phyloP scores from a whole-genome alignment of 2,797 vertebrate species.

The Neoniphon sammara region DNA sequence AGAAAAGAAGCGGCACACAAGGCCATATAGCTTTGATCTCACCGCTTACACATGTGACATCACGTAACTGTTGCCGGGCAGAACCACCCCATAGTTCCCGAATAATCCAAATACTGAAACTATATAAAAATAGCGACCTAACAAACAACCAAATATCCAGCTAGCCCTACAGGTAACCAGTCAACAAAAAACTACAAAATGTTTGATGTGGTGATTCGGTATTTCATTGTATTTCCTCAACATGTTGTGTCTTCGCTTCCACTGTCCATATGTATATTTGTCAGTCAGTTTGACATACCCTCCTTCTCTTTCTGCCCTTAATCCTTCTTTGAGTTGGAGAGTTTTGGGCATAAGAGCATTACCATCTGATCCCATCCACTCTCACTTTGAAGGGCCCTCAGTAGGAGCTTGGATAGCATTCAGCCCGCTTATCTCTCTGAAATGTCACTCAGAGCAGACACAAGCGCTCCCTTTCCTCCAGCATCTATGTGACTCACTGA shows the following conservation, averaged over 20 bases:
- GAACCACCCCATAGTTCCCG: too few relatives aligned
- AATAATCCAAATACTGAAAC: too few relatives aligned
- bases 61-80: too few relatives aligned
- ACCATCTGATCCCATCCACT: slow-evolving; percentile 14
- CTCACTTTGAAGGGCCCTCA: slow-evolving; percentile 64
- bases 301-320: not conserved
- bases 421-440: slow-evolving; percentile 59
- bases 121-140: too few relatives aligned
- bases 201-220: not conserved
- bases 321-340: not conserved
- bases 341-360: not conserved
- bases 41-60: too few relatives aligned
- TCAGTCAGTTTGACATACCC: not conserved
- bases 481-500: slow-evolving; percentile 5
- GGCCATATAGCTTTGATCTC: too few relatives aligned
- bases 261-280: too few relatives aligned
- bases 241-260: too few relatives aligned
- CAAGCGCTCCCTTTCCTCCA: slow-evolving; percentile 25
- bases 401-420: slow-evolving; percentile 48
- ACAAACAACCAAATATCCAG: too few relatives aligned
- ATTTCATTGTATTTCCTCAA: not conserved
- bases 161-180: not conserved
- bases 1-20: too few relatives aligned
- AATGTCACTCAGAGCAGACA: slow-evolving; percentile 38
- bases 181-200: not conserved